Conservation (phyloP, 2,113 vertebrate genomes). For the Sceloporus undulatus region DNA sequence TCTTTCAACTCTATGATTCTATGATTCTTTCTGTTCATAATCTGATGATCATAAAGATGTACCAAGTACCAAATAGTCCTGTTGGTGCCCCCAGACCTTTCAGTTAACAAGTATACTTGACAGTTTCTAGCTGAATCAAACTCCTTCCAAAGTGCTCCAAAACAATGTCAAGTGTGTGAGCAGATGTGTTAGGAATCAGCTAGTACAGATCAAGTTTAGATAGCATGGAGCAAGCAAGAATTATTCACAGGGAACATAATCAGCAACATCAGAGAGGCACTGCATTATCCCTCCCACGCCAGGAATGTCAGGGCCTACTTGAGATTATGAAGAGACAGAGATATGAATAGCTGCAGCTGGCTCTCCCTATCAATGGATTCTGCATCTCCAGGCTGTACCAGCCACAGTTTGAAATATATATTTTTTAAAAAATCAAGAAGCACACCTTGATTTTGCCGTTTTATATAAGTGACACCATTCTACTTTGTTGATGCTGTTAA, state of each 20-base stretch:
- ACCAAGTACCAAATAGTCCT: not conserved
- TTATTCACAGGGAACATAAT: not conserved
- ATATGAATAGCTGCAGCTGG: too few relatives aligned
- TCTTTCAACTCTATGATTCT: too few relatives aligned
- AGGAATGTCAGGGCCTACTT: too few relatives aligned
- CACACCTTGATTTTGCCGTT: too few relatives aligned
- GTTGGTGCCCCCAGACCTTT: not conserved
- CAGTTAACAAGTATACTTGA: not conserved
- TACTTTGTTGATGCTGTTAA: too few relatives aligned
- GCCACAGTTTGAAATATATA: too few relatives aligned
- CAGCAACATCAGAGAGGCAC: not conserved
- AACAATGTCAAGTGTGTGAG: not conserved
- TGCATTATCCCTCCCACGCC: too few relatives aligned
- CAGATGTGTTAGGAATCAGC: not conserved
- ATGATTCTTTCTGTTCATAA: constrained; percentile 9
- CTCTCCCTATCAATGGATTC: too few relatives aligned
- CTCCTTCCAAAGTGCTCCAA: not conserved
- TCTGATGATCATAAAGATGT: constrained; percentile 5
- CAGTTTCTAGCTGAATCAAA: not conserved
- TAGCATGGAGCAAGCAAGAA: not conserved
- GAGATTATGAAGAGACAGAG: too few relatives aligned
- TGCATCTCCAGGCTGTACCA: too few relatives aligned
- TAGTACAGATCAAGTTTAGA: not conserved
- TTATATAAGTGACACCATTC: too few relatives aligned
- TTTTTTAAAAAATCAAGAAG: too few relatives aligned